phyloP scores from a whole-genome alignment of 1,140 invertebrate genomes.

The Anastatus disparis region DNA sequence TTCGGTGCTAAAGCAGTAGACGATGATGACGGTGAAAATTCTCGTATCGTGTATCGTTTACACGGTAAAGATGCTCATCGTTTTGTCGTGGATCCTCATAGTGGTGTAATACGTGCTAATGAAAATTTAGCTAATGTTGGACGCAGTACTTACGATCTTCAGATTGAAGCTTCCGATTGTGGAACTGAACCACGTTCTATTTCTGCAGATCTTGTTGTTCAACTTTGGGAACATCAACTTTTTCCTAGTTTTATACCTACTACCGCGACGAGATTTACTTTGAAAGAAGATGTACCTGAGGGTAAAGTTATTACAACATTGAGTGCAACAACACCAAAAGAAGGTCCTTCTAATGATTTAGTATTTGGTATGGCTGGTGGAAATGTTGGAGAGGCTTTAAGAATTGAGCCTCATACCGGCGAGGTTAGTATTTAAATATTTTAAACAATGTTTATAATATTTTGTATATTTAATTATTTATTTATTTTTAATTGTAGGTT shows the following conservation, averaged over 20 bases:
- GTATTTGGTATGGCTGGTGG: conserved; percentile 90
- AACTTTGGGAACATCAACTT: conserved; percentile 75
- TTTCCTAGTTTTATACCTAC: conserved; percentile 81
- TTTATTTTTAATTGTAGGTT: conserved; percentile 46
- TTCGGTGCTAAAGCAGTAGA: conserved; percentile 88
- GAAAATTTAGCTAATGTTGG: conserved; percentile 67
- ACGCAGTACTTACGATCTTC: conserved; percentile 75
- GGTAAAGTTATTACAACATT: conserved; percentile 79
- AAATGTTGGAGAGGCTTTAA: conserved; percentile 86
- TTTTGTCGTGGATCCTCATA: conserved; percentile 81
- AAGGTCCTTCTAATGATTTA: conserved; percentile 74
- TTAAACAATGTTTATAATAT: no score
- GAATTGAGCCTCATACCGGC: conserved; percentile 82
- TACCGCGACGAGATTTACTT: conserved; percentile 76
- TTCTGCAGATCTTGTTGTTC: conserved; percentile 75
- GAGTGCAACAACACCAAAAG: conserved; percentile 79
- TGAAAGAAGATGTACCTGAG: conserved; percentile 82
- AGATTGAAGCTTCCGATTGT: conserved; percentile 79
- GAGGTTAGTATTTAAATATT: conserved; percentile 74
- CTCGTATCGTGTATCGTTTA: conserved; percentile 81
- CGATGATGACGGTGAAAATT: conserved; percentile 82
- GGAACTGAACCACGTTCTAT: conserved; percentile 73
- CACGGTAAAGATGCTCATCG: conserved; percentile 80
- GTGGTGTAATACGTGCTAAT: conserved; percentile 83
- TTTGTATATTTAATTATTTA: conserved; percentile 2